Evolutionary conservation across 2,797 vertebrate species (phyloP).

Genomic region (Sphaeramia orbicularis): DNA sequence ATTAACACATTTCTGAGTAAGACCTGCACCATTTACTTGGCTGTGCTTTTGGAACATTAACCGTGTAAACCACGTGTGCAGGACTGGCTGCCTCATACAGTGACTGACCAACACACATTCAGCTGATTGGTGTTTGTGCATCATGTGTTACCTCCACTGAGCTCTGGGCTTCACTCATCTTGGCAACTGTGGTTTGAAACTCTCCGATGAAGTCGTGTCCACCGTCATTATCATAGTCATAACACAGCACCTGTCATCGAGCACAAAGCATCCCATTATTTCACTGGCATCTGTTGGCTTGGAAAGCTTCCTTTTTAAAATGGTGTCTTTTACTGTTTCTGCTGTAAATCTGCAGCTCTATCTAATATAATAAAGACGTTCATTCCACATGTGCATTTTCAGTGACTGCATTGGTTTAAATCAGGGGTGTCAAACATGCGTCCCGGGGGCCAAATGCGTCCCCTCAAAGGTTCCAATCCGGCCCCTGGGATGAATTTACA

Average conservation of each 20-base stretch:
- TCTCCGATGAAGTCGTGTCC: slow-evolving; percentile 98
- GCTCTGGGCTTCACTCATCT: slow-evolving; percentile 92
- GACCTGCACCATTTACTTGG: too few species aligned
- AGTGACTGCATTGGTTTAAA: too few species aligned
- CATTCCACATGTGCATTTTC: background rate
- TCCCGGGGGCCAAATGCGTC: too few species aligned
- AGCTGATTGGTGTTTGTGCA: background rate
- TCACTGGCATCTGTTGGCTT: background rate
- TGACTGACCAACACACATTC: slow-evolving; percentile 2
- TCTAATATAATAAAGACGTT: background rate
- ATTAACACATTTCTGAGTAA: too few species aligned
- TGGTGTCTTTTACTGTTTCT: background rate
- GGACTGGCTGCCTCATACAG: too few species aligned
- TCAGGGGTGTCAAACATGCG: too few species aligned
- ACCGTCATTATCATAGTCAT: slow-evolving; percentile 96
- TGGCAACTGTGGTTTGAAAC: slow-evolving; percentile 91
- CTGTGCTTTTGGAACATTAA: too few species aligned
- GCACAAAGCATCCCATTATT: slow-evolving; percentile 21
- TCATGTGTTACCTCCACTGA: slow-evolving; percentile 84
- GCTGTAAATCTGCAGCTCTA: background rate
- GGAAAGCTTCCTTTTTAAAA: background rate
- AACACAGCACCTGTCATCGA: slow-evolving; percentile 90
- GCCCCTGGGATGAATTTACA: too few species aligned
- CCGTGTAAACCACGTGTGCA: too few species aligned
- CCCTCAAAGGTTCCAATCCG: too few species aligned